Evolutionary conservation across 2,888 invertebrate genomes (phyloP).

Genomic region (Nephrocerus scutellatus): DNA sequence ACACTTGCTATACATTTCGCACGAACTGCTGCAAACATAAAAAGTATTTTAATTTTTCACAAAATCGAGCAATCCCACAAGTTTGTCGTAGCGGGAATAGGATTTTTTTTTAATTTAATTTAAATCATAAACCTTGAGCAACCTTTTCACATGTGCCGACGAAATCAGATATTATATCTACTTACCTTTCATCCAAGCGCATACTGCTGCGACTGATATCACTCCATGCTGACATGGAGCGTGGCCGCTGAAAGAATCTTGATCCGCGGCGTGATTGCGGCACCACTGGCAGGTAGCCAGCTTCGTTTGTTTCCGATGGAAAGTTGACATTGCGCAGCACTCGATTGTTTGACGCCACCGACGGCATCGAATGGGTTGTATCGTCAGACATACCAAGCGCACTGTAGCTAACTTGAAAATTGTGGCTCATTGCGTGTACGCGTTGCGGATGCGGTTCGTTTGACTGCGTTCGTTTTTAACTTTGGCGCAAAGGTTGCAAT

Average conservation of each 20-base stretch:
- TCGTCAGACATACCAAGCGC: conserved; percentile 49
- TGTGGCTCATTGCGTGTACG: conserved; percentile 44
- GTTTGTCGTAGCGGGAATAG: no score
- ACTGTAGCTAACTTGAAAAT: conserved; percentile 47
- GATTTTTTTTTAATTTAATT: no score
- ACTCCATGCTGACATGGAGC: conserved; percentile 84
- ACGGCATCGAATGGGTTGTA: conserved; percentile 43
- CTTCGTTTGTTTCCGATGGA: conserved; percentile 24
- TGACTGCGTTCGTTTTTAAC: no score
- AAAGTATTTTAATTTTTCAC: no score
- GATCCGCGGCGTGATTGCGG: conserved; percentile 42
- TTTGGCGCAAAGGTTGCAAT: no score
- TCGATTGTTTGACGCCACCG: conserved; percentile 25
- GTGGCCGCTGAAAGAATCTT: conserved; percentile 52
- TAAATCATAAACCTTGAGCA: no score
- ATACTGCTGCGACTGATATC: conserved; percentile 79
- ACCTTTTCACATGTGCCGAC: no score
- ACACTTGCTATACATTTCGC: no score
- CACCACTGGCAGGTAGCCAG: conserved; percentile 34
- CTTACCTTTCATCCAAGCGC: conserved; percentile 54
- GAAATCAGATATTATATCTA: no score
- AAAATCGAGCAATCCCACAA: no score
- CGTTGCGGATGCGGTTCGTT: no score
- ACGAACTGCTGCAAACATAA: no score
- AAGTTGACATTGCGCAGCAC: conserved; percentile 44